A percentile compares a stretch with the other conserved stretches of the same genome.
Conservation (phyloP, 2,113 vertebrate genomes). For the Bufo bufo region DNA sequence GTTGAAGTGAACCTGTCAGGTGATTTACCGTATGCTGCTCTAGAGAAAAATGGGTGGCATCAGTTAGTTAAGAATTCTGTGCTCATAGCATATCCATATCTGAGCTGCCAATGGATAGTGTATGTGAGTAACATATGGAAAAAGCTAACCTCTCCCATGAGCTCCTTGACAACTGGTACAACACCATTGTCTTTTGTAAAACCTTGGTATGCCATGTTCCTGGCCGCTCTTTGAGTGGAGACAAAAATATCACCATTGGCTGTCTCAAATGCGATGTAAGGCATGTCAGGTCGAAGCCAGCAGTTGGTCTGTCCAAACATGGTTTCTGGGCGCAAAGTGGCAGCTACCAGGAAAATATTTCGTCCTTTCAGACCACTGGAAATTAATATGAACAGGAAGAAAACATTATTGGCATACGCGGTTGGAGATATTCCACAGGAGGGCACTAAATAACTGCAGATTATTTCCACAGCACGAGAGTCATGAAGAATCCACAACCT, state of each 20-base stretch:
- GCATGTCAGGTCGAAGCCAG: constrained; percentile 94
- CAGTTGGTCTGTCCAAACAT: constrained; percentile 99
- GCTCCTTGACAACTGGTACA: constrained; percentile 87
- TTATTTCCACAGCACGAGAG: background rate
- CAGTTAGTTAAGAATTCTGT: too few species aligned
- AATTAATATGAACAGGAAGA: background rate
- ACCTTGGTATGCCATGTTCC: constrained; percentile 96
- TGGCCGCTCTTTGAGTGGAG: constrained; percentile 85
- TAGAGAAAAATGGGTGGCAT: too few species aligned
- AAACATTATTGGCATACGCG: background rate
- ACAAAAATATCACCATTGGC: constrained; percentile 84
- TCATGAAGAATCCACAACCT: too few species aligned
- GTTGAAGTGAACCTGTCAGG: too few species aligned
- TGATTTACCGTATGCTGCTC: too few species aligned
- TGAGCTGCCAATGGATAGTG: too few species aligned
- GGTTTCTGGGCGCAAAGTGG: constrained; percentile 94
- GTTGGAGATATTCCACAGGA: background rate
- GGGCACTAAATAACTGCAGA: background rate
- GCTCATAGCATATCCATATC: too few species aligned
- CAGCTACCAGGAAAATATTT: constrained; percentile 91
- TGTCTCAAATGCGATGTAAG: constrained; percentile 91
- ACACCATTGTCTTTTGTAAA: constrained; percentile 88
- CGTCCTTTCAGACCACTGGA: constrained; percentile 86
- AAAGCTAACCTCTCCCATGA: constrained; percentile 88
- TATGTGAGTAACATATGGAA: background rate